Base-by-base conservation (phyloP, 1,140 invertebrate genomes). In the Neuroterus valhalla region DNA sequence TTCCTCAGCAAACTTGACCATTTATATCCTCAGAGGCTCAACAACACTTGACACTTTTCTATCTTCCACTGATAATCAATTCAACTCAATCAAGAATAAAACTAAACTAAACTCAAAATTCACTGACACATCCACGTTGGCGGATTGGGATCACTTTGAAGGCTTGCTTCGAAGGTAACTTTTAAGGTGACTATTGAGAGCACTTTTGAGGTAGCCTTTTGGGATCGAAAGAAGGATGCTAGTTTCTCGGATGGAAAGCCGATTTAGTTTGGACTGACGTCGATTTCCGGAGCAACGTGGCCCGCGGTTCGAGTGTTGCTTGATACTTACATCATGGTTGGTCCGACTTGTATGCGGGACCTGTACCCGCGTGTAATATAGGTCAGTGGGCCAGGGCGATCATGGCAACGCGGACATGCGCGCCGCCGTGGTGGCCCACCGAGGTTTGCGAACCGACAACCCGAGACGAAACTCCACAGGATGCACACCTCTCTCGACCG, bases 371-470 rank as follows among this genome's bases (percentile, higher is more conserved):
- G 83, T 86, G 82, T 82, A 88, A 90, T 89, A 89, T 90, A 89
- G 89, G 89, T 90, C 87, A 90, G 88, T 90, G 84, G 89, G 89
- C 88, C 89, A 90, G 87, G 88, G 89, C 88, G 85, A 90, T 88
- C 86, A 84, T 84, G 85, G 85, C 85, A 86, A 86, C 84, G 84
- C 87, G 85, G 88, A 88, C 88, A 87, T 89, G 88, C 87, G 88
- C 88, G 85, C 75, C 76, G 55, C 68, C 78, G 74, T 78, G 55
- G 79, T 77, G 78, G 75, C 78, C 78, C 72, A 70, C 75, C 78
- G 76, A 75, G 79, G 70, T 75, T 80, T 69, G 77, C 80, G 77
- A 62, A 23, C 55, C 55, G 21, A 62, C 55, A 62, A 26, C 55
- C 55, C 78, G 75, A 78, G 75, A 81, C 55, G 31, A 31, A 31